Conservation (phyloP, 2,113 vertebrate genomes). For the Azemiops feae region DNA sequence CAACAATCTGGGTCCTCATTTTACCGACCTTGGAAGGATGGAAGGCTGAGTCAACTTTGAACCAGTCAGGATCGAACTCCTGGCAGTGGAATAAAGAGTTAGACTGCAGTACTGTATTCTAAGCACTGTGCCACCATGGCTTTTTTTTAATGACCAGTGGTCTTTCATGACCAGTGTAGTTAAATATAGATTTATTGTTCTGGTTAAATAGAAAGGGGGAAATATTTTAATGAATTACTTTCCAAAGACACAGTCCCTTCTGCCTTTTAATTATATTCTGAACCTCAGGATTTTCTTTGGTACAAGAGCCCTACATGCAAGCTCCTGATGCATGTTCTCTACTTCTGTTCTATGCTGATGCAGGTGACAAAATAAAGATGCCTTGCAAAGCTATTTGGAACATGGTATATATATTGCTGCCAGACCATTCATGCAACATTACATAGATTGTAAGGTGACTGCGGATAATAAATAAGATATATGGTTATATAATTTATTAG, state of each 20-base stretch:
- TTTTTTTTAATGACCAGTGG: not conserved
- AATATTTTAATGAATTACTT: constrained; percentile 21
- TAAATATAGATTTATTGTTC: not conserved
- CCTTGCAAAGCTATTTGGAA: fast-evolving
- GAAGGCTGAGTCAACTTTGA: not conserved
- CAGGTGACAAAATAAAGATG: constrained; percentile 9
- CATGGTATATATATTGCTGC: constrained; percentile 12
- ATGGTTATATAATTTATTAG: constrained; percentile 57
- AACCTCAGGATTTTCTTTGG: constrained; percentile 6
- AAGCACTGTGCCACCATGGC: not conserved
- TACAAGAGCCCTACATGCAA: not conserved
- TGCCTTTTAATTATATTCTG: not conserved
- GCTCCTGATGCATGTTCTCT: constrained; percentile 1
- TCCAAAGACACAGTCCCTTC: constrained; percentile 1
- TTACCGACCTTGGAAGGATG: not conserved
- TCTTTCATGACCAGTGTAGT: not conserved
- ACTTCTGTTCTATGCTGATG: not conserved
- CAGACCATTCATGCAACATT: not conserved
- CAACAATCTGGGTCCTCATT: not conserved
- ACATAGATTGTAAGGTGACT: constrained; percentile 45
- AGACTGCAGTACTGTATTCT: not conserved
- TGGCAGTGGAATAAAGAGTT: not conserved
- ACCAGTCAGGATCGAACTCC: not conserved
- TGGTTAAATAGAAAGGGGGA: not conserved
- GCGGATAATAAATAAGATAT: constrained; percentile 35